Base-by-base conservation (phyloP, 1,140 invertebrate species). In the Cheumatopsyche charites region DNA sequence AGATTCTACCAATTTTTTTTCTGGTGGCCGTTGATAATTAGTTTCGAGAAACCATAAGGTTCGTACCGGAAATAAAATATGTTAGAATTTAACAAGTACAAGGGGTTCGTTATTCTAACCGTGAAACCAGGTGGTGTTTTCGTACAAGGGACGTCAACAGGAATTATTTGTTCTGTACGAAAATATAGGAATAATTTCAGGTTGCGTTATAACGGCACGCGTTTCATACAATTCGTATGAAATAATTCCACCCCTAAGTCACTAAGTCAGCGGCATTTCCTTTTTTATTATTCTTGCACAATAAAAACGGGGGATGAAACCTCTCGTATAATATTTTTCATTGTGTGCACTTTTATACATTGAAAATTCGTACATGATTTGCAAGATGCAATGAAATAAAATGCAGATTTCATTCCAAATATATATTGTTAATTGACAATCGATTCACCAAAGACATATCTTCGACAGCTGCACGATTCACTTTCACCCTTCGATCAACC, bases 401-500 rank as follows among this genome's bases (percentile, higher is more conserved):
- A n/a, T n/a, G n/a, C n/a, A n/a, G n/a, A n/a, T n/a, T n/a, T n/a
- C n/a, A n/a, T n/a, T n/a, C n/a, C n/a, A n/a, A n/a, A n/a, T n/a
- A n/a, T n/a, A n/a, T 9, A 36, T 36, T 9, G 29, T 36, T 36
- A 9, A 36, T 36, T 3, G 29, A 36, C 29, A 36, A 3, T 9
- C 29, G 29, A 9, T 36, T 36, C 9, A 36, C 12, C 58, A 26
- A 62, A 62, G 26, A 63, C 15, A 43, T 47, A 67, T 70, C 29
- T 70, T 42, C 19, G 36, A 36, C 68, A 70, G 68, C 68, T 70
- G 68, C 55, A 42, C 29, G 12, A 43, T 43, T 45, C 29, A 62
- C 68, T 70, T 70, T 70, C 68, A 70, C 68, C 68, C 68, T 70
- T 70, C 52, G 29, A 36, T 70, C 13, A 29, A 58, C 41, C 36